Evolutionary conservation across 2,888 invertebrate species (phyloP), one percentile per base, ranked within the genome.

Genomic region (Brachypalpus laphriformis): DNA sequence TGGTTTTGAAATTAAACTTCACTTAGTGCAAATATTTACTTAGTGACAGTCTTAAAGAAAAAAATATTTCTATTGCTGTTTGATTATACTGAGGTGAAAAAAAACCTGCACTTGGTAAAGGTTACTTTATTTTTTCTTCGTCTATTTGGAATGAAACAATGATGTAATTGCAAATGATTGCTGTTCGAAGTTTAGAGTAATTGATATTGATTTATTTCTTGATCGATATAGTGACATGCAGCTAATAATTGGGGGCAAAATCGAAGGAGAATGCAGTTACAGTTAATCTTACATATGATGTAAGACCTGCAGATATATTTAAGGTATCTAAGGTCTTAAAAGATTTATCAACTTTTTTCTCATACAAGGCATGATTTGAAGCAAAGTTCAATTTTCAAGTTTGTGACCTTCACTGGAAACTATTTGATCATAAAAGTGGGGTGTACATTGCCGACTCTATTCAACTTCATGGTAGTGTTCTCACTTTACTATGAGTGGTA

Each of bases 71-170:
- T 28, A 16, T 16, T 45, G 61, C 16, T 42, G 9, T 16, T 2
- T 25, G 18, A 28, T 28, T 25, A 14, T 20, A 40, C 6, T 14
- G 42, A 16, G n/a, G 3, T 11, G 6, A 14, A 51, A 14, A n/a
- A 56, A 75, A 61, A 51, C 72, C 25, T 42, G 31, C 37, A 59
- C 14, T 68, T 25, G 20, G n/a, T 4, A 34, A 25, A 56, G 63
- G 42, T 74, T 9, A 6, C 3, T 20, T 9, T 4, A 5, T 25
- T 37, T 54, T 42, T 66, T 20, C 42, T 31, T 34, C n/a, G 56
- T 40, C 14, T 40, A 6, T 40, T 40, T n/a, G 16, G 54, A 74
- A n/a, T n/a, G 28, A 56, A 16, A 37, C 31, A 18, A 49, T 37
- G 6, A 7, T 49, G 31, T 40, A 74, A 63, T 63, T 42, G 37